A percentile compares a stretch with the other conserved stretches of the same genome.
Conservation (phyloP, 2,113 vertebrate species). For the Tylochromis polylepis region DNA sequence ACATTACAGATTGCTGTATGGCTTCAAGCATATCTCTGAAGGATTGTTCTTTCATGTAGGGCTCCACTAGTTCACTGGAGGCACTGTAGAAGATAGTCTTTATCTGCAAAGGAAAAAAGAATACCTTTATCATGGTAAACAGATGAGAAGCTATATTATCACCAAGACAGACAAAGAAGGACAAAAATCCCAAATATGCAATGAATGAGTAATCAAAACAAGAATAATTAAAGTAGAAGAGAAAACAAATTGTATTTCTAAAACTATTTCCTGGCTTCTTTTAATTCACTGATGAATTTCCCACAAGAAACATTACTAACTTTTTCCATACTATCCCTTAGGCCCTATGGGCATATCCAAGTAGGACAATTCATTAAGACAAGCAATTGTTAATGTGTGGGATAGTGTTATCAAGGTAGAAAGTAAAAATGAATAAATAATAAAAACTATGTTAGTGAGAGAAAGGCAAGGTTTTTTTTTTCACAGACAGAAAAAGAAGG, state of each 20-base stretch:
- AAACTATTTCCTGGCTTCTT: neutral
- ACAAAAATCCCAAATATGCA: neutral
- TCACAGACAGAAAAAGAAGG: neutral
- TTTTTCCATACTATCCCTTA: neutral
- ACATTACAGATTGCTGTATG: neutral
- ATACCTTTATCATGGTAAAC: neutral
- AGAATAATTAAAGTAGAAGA: neutral
- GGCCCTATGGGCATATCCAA: neutral
- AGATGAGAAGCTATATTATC: neutral
- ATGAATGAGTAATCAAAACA: neutral
- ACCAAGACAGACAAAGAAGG: neutral
- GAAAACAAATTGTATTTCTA: neutral
- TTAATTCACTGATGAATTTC: neutral
- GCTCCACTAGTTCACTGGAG: neutral
- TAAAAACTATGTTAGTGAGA: neutral
- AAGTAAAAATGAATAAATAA: neutral
- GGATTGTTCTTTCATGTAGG: neutral
- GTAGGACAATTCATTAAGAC: neutral
- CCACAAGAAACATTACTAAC: neutral
- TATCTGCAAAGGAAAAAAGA: neutral
- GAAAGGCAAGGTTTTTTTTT: neutral
- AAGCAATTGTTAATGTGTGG: neutral
- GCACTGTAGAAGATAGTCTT: neutral
- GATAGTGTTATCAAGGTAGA: neutral
- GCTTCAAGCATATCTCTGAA: fast-evolving